These are phyloP conservation scores for Oscheius sp. DNA, from an alignment of 2,888 invertebrate species.

Conservation along the genomic window DNA sequence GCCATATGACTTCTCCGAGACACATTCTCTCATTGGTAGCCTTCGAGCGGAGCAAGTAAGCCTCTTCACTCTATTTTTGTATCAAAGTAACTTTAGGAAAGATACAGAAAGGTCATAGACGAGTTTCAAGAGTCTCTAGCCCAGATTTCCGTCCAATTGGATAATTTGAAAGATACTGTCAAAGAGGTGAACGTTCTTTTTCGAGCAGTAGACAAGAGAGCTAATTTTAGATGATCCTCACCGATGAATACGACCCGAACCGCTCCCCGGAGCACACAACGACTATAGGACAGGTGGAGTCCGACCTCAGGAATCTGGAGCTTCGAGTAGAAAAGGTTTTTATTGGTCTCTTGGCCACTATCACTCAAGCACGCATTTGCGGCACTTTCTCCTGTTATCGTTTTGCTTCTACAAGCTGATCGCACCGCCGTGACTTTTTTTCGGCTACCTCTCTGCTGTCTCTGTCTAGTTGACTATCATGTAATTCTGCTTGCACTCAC, in stretches of 20 bases:
- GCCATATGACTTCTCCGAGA: not conserved
- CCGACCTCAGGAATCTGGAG: conserved; percentile 4
- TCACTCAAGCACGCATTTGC: no score
- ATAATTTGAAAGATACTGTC: not conserved
- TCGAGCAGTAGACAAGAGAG: not conserved
- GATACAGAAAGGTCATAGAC: not conserved
- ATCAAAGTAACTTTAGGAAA: conserved; percentile 1
- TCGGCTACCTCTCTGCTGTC: no score
- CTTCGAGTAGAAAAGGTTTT: not conserved
- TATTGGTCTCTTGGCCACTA: no score
- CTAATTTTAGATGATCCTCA: not conserved
- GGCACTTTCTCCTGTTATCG: no score
- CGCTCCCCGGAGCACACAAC: no score
- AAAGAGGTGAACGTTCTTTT: conserved; percentile 3
- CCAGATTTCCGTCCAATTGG: conserved; percentile 4
- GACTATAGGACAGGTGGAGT: conserved; percentile 3
- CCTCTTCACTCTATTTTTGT: not conserved
- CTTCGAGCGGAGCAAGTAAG: not conserved
- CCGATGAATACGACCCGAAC: no score
- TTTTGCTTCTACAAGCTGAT: no score
- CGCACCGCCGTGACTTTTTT: no score
- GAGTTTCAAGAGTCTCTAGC: conserved; percentile 4
- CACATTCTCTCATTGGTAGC: conserved; percentile 11
- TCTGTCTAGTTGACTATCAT: no score
- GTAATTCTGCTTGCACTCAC: no score